Percentiles rank a stretch among this genome's conserved stretches.
phyloP scores from a whole-genome alignment of 2,888 invertebrate genomes.

The Clusia tigrina region DNA sequence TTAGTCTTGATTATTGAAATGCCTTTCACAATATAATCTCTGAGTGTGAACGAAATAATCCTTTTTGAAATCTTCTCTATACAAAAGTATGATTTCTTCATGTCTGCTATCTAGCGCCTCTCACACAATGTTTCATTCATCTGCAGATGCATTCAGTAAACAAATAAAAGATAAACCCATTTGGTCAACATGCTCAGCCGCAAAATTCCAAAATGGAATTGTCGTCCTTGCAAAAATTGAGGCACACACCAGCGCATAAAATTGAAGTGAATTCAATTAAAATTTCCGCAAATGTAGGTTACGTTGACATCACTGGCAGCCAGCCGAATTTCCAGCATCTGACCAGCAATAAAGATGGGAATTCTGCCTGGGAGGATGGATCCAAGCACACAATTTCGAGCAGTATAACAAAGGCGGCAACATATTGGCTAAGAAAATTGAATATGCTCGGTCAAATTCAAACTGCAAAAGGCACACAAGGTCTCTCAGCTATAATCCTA shows the following conservation, averaged over 20 bases:
- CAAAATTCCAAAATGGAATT: no score
- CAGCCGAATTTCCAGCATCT: not conserved
- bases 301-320: not conserved
- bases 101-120: no score
- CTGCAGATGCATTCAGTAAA: no score
- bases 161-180: no score
- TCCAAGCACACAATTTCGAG: not conserved
- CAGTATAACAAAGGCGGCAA: not conserved
- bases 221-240: no score
- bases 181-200: no score
- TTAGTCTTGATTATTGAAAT: no score
- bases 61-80: no score
- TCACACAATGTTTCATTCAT: no score
- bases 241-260: not conserved
- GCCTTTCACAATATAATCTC: no score
- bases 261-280: not conserved
- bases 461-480: not conserved
- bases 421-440: not conserved
- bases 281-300: not conserved
- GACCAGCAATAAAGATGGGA: not conserved
- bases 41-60: no score
- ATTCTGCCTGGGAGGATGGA: not conserved
- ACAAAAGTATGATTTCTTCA: no score
- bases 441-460: not conserved
- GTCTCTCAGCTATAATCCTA: not conserved